Conservation (phyloP, 2,113 vertebrate species). For the Chlamydotis undulata region DNA sequence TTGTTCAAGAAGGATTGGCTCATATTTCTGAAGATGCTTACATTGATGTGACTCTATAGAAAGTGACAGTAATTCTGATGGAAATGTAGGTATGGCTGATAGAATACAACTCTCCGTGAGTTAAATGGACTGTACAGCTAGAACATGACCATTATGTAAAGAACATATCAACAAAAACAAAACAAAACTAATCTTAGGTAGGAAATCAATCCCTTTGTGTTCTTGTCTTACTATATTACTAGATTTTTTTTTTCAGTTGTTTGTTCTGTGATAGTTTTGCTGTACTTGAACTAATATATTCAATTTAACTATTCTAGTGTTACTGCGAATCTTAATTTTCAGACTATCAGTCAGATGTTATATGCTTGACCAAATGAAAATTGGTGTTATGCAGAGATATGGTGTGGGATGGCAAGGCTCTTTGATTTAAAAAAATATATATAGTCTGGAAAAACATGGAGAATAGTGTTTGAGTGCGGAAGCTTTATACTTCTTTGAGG, state of each 20-base stretch:
- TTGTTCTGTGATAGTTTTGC: neutral
- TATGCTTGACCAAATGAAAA: neutral
- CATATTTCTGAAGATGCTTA: neutral
- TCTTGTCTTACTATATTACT: neutral
- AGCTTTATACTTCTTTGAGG: neutral
- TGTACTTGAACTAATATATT: neutral
- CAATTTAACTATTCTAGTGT: neutral
- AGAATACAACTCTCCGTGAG: neutral
- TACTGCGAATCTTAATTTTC: neutral
- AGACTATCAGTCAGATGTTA: neutral
- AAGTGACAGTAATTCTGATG: neutral
- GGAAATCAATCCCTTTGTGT: neutral
- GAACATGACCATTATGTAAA: neutral
- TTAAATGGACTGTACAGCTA: neutral
- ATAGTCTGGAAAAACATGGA: neutral
- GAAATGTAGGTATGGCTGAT: neutral
- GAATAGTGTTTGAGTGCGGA: neutral
- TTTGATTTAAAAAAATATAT: neutral
- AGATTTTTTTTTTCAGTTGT: neutral
- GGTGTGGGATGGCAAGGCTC: neutral
- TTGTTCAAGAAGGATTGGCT: neutral
- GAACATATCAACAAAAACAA: neutral
- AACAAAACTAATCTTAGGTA: neutral
- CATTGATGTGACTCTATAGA: neutral
- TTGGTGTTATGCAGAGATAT: neutral